Base-by-base conservation (phyloP, 2,797 vertebrate species). In the Clarias fuscus region DNA sequence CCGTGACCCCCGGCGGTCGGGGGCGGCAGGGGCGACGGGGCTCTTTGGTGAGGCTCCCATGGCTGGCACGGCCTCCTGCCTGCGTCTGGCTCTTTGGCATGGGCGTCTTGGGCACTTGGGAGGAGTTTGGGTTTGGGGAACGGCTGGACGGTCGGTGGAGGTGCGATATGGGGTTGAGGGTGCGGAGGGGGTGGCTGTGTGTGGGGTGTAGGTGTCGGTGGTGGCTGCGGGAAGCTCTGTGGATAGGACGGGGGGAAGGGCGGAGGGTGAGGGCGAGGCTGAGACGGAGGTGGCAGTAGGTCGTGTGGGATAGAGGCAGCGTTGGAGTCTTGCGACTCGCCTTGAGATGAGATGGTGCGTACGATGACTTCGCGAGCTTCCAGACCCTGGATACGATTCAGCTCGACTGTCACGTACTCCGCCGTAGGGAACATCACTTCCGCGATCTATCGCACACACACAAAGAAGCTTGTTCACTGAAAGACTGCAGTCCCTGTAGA, bases 41-140 rank as follows among this genome's bases (percentile, higher is more conserved):
- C 92, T 65, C 84, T 82, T 37, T 86, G 89, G 61, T 83, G 88
- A 0, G 91, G 95, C 92, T 98, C 98, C 98, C 98, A 99, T 27
- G 96, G 92, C 93, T 96, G 96, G 33, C 95, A 95, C 85, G 92
- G 87, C 90, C 92, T 93, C 79, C 91, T 43, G 83, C 93, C 92
- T 79, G 93, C 95, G 88, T 97, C 97, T 24, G 92, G 93, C 82
- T 99, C 98, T 99, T 99, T 99, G 98, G 98, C 97, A 94, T 98
- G 97, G 83, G 96, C 93, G 93, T 94, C 96, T 96, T 96, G 96
- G 95, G 96, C 97, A 97, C 96, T 97, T 96, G 95, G 92, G 96
- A 96, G 95, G 91, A 96, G 96, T 96, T 98, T 98, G 89, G 95
- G 92, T 93, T 96, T 96, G 92, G 97, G 93, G 85, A 94, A 91